Evolutionary conservation across 2,113 vertebrate genomes (phyloP), one percentile per base, ranked within the genome.

Genomic region (Neofelis nebulosa): DNA sequence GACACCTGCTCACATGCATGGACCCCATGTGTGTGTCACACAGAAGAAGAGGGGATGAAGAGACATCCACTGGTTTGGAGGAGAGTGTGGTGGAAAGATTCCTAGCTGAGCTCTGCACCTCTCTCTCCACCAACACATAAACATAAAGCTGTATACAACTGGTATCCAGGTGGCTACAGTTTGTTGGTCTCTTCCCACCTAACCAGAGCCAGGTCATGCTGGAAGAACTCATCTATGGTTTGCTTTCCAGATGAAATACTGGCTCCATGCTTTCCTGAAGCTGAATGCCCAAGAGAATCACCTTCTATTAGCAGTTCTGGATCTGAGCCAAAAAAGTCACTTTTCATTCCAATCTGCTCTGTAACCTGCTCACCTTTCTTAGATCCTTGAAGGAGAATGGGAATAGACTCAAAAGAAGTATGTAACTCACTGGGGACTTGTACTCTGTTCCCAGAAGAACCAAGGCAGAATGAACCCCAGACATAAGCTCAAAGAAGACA

Each of bases 191-290:
- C 16, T 78, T 50, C 15, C 76, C 5, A 3, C n/a, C 7, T 76
- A 57, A n/a, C 36, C 36, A 57, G 65, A 87, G 36, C 48, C 55
- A 50, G 18, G 7, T 68, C 38, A 68, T 6, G 7, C 50, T 79
- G 33, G 63, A 84, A 73, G 7, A 66, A 92, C 89, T 8, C 18
- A 21, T 3, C 5, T 13, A 15, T 3, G 2, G 8, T 84, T 69
- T 71, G 25, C 45, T 92, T 89, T 89, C 63, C 88, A 88, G 33
- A n/a, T 29, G 13, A 96, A 87, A 21, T 10, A n/a, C 79, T 45
- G 45, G 21, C 68, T 69, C 48, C 31, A 73, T 8, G 19, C n/a
- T 94, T 74, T 19, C 76, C 41, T 71, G 18, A 87, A 29, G n/a
- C 27, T 9, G 74, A 66, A 6, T 38, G 9, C 23, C 57, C 11